Evolutionary conservation across 2,113 vertebrate genomes (phyloP).

Genomic region (Lathamus discolor): DNA sequence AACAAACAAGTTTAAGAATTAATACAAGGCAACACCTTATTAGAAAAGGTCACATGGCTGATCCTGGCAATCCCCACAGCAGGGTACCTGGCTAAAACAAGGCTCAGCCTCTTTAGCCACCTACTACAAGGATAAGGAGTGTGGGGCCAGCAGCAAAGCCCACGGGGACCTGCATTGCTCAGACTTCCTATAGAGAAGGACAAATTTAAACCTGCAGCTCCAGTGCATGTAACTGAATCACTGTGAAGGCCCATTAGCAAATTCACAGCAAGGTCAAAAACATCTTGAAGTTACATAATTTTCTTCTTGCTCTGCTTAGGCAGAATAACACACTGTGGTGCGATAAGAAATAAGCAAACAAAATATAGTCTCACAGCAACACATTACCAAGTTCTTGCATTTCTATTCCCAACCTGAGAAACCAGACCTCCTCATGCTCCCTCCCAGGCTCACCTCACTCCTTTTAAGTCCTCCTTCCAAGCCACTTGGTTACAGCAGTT

Average conservation of each 20-base stretch:
- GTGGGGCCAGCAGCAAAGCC: not conserved
- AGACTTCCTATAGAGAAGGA: rapidly evolving
- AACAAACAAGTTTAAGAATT: not conserved
- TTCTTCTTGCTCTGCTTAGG: not conserved
- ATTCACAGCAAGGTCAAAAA: not conserved
- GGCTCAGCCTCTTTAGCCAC: not conserved
- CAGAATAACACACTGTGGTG: rapidly evolving
- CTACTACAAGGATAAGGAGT: not conserved
- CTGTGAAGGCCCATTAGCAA: not conserved
- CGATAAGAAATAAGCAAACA: not conserved
- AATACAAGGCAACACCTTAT: not conserved
- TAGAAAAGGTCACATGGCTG: not conserved
- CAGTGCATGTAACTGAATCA: rapidly evolving
- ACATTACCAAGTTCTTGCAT: rapidly evolving
- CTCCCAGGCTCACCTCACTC: not conserved
- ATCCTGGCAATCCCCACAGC: not conserved
- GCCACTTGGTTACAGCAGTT: not conserved
- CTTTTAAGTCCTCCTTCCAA: not conserved
- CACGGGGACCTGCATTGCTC: not conserved
- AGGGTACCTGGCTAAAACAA: not conserved
- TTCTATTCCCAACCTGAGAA: not conserved
- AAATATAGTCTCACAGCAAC: not conserved
- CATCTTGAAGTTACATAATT: rapidly evolving
- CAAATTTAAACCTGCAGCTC: not conserved
- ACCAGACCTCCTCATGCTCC: rapidly evolving